Conservation (phyloP, 2,888 invertebrate species). For the Leptopilina syphax region DNA sequence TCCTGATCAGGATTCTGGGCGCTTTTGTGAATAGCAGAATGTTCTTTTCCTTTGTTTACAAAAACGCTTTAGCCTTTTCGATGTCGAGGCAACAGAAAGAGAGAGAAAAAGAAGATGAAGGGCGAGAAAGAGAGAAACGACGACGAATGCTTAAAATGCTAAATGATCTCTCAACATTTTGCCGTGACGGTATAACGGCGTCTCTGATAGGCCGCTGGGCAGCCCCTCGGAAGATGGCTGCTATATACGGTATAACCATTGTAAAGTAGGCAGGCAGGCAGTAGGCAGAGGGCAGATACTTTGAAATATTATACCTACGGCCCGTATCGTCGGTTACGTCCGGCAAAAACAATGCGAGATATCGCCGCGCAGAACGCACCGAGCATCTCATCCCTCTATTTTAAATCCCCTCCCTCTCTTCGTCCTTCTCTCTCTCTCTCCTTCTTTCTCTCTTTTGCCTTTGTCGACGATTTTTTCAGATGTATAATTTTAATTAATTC, state of each 20-base stretch:
- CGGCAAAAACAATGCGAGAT: conserved; percentile 61
- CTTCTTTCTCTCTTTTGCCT: conserved; percentile 47
- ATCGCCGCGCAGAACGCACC: conserved; percentile 53
- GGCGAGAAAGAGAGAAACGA: conserved; percentile 60
- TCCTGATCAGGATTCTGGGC: conserved; percentile 69
- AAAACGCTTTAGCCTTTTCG: conserved; percentile 56
- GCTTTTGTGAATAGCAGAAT: conserved; percentile 64
- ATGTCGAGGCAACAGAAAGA: conserved; percentile 44
- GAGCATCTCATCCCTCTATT: conserved; percentile 24
- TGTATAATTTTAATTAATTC: conserved; percentile 68
- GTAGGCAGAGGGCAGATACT: conserved; percentile 62
- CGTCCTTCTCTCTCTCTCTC: too few species aligned
- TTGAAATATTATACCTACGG: conserved; percentile 72
- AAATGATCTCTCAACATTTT: conserved; percentile 37
- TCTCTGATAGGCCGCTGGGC: conserved; percentile 56
- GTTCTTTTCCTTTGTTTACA: conserved; percentile 62
- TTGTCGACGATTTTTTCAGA: conserved; percentile 63
- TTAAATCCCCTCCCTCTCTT: background rate
- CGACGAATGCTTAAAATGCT: conserved; percentile 69
- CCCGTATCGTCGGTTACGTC: conserved; percentile 66
- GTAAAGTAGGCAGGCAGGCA: conserved; percentile 42
- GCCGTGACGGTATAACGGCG: conserved; percentile 31
- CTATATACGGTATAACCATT: conserved; percentile 55
- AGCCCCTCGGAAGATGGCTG: conserved; percentile 64
- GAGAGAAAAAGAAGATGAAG: conserved; percentile 54